Percentiles rank a stretch among this genome's conserved stretches.
These are phyloP conservation scores for Ormyrus nitidulus DNA, from an alignment of 2,888 invertebrate species.

Conservation along the genomic window DNA sequence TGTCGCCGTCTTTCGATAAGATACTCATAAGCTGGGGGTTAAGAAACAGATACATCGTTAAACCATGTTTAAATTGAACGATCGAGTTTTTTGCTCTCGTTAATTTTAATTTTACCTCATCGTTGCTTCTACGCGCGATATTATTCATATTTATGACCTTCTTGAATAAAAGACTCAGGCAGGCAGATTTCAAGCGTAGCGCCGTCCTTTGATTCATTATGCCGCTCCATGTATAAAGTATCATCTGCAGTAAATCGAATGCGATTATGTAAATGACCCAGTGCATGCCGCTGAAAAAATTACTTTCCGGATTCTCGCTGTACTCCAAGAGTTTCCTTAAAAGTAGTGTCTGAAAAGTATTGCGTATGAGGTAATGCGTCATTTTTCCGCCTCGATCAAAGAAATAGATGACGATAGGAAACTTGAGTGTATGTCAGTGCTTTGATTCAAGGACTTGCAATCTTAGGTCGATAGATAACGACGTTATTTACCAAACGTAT, in stretches of 20 bases:
- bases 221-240: conserved; percentile 77
- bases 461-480: background rate
- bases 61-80: too few species aligned
- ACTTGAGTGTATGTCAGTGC: too few species aligned
- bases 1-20: conserved; percentile 78
- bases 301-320: conserved; percentile 71
- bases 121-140: conserved; percentile 76
- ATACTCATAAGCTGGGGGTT: conserved; percentile 77
- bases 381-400: too few species aligned
- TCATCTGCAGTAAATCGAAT: conserved; percentile 75
- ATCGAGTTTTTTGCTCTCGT: too few species aligned
- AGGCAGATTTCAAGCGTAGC: conserved; percentile 72
- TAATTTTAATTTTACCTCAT: conserved; percentile 64
- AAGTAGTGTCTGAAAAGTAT: conserved; percentile 72
- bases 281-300: conserved; percentile 73
- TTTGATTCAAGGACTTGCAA: background rate
- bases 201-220: conserved; percentile 76
- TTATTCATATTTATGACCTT: conserved; percentile 72
- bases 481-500: background rate
- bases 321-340: conserved; percentile 75
- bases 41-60: background rate
- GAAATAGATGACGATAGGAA: too few species aligned
- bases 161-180: conserved; percentile 70
- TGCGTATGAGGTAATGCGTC: too few species aligned
- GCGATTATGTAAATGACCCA: conserved; percentile 75